Conservation (phyloP, 2,113 vertebrate species). For the Salminus brasiliensis region DNA sequence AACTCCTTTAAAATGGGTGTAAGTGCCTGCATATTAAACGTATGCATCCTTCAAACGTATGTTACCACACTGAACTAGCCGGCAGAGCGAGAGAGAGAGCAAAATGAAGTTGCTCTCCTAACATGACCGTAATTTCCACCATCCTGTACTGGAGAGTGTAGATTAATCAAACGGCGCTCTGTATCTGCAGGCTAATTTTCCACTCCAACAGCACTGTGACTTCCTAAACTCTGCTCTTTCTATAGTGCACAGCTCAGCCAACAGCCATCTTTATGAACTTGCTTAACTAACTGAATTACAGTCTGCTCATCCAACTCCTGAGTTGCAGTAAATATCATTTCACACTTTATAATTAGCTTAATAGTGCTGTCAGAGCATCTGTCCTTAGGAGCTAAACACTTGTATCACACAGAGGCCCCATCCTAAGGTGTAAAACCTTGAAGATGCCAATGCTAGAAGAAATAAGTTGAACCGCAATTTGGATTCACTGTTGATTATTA, state of each 20-base stretch:
- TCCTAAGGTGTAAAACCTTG: too few species aligned
- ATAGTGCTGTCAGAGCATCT: constrained; percentile 15
- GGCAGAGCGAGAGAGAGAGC: neutral
- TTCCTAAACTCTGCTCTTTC: constrained; percentile 22
- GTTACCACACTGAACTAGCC: neutral
- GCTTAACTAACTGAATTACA: constrained; percentile 53
- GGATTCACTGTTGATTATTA: too few species aligned
- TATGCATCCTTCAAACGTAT: neutral
- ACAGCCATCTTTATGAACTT: constrained; percentile 18
- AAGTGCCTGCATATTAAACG: neutral
- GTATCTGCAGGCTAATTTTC: constrained; percentile 37
- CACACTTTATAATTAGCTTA: constrained; percentile 35
- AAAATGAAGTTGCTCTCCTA: neutral
- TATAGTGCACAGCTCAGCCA: neutral
- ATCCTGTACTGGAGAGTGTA: neutral
- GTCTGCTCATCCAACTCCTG: constrained; percentile 26
- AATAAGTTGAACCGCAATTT: too few species aligned
- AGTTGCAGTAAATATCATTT: constrained; percentile 48
- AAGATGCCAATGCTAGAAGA: too few species aligned
- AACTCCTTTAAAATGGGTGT: neutral
- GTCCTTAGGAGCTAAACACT: neutral
- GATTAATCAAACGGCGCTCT: constrained; percentile 28
- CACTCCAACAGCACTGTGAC: constrained; percentile 26
- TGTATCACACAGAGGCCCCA: neutral
- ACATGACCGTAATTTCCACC: constrained; percentile 8